phyloP scores from a whole-genome alignment of 2,113 vertebrate genomes.

The Poeciliopsis turrubarensis region DNA sequence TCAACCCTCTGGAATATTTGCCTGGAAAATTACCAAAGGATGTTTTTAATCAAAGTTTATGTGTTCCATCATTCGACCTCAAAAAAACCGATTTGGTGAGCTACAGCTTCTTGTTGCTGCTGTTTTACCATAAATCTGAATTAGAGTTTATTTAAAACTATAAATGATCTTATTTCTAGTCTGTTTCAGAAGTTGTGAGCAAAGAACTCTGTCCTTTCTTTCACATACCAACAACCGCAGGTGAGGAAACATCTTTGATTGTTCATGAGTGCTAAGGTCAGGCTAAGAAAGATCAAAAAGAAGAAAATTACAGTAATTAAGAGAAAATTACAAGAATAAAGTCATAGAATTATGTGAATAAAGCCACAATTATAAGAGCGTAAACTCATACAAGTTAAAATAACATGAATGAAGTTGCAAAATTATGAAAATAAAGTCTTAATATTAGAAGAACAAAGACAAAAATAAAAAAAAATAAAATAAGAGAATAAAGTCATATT shows the following conservation, averaged over 20 bases:
- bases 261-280: background rate
- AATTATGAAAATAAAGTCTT: too few relatives aligned
- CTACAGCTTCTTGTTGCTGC: background rate
- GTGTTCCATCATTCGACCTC: slow-evolving; percentile 78
- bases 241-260: slow-evolving; percentile 66
- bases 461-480: too few relatives aligned
- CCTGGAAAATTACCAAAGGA: rapidly evolving
- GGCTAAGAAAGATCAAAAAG: too few relatives aligned
- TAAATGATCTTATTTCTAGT: slow-evolving; percentile 61
- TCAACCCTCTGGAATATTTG: rapidly evolving
- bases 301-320: too few relatives aligned
- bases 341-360: too few relatives aligned
- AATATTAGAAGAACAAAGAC: too few relatives aligned
- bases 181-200: slow-evolving; percentile 57
- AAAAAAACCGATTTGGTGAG: slow-evolving; percentile 37
- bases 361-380: too few relatives aligned
- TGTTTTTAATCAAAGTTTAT: slow-evolving; percentile 64
- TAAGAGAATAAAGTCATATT: too few relatives aligned
- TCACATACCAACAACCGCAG: slow-evolving; percentile 73
- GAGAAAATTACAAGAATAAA: too few relatives aligned
- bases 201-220: slow-evolving; percentile 82
- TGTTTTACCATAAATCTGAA: background rate
- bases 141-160: background rate
- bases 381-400: too few relatives aligned
- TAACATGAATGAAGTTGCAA: too few relatives aligned